These are phyloP conservation scores for Leucozona laternaria DNA, from an alignment of 2,888 invertebrate genomes.

Conservation along the genomic window DNA sequence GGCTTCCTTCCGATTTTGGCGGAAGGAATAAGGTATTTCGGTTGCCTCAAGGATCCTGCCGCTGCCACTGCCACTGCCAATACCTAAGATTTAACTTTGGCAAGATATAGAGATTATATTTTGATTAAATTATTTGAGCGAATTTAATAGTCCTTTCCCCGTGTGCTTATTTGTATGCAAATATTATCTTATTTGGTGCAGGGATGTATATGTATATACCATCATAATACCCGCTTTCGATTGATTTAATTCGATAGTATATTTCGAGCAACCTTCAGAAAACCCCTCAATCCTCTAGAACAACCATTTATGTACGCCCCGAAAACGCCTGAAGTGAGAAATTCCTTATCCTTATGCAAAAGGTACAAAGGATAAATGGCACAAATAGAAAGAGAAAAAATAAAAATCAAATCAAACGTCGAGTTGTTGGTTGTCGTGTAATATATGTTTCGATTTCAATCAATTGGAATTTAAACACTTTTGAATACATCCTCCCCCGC, in stretches of 20 bases:
- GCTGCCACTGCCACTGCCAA: neutral
- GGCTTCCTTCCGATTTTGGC: slow-evolving; percentile 58
- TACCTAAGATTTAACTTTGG: neutral
- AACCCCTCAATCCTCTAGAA: slow-evolving; percentile 10
- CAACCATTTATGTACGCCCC: slow-evolving; percentile 48
- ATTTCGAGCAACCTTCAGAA: neutral
- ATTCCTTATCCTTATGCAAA: slow-evolving; percentile 49
- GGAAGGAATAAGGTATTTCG: slow-evolving; percentile 66
- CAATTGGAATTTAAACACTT: slow-evolving; percentile 72
- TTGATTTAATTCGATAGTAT: slow-evolving; percentile 74
- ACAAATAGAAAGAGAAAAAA: neutral
- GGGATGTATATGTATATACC: neutral
- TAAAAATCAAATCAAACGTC: slow-evolving; percentile 68
- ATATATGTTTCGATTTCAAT: slow-evolving; percentile 73
- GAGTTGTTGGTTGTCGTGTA: slow-evolving; percentile 40
- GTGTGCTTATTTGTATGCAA: slow-evolving; percentile 75
- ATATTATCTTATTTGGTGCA: slow-evolving; percentile 70
- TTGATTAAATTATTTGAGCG: slow-evolving; percentile 75
- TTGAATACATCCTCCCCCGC: slow-evolving; percentile 32
- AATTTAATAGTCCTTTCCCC: slow-evolving; percentile 67
- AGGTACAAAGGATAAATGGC: slow-evolving; percentile 51
- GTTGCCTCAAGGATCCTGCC: slow-evolving; percentile 57
- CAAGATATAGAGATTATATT: slow-evolving; percentile 74
- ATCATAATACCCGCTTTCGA: slow-evolving; percentile 28
- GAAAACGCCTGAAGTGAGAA: slow-evolving; percentile 70